Percentiles rank a stretch among this genome's conserved stretches.
phyloP scores from a whole-genome alignment of 1,140 invertebrate genomes.

The Lineus longissimus region DNA sequence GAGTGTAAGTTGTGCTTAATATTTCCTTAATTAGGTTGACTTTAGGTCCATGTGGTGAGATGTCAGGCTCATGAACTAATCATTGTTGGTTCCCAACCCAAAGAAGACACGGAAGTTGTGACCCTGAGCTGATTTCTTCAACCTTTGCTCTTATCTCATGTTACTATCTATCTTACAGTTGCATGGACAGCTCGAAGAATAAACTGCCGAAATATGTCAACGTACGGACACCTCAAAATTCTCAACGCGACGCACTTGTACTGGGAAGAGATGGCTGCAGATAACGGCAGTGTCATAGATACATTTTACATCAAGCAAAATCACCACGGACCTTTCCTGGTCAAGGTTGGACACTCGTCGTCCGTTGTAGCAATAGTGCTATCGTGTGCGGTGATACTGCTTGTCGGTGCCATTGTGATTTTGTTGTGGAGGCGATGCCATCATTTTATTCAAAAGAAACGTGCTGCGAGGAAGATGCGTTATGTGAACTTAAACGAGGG shows the following conservation, averaged over 20 bases:
- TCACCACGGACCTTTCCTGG: not conserved
- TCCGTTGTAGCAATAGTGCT: not conserved
- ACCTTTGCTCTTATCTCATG: no score
- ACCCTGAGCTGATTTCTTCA: no score
- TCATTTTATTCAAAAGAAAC: not conserved
- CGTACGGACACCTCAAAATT: not conserved
- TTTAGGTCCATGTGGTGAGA: not conserved
- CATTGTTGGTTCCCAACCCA: no score
- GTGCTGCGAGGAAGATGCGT: not conserved
- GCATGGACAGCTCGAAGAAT: not conserved
- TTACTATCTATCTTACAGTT: not conserved
- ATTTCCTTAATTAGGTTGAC: not conserved
- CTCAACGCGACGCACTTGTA: not conserved
- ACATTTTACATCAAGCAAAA: not conserved
- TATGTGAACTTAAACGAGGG: not conserved
- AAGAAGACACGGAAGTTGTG: no score
- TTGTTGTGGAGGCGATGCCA: not conserved
- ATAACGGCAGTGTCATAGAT: not conserved
- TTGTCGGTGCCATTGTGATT: not conserved
- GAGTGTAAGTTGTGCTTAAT: not conserved
- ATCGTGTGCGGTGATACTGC: not conserved
- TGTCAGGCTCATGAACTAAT: not conserved
- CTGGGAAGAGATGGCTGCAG: slow-evolving; percentile 1
- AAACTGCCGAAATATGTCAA: not conserved
- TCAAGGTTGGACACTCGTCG: not conserved